These are phyloP conservation scores for Eupithecia subumbrata DNA, from an alignment of 2,888 invertebrate genomes.

Conservation along the genomic window DNA sequence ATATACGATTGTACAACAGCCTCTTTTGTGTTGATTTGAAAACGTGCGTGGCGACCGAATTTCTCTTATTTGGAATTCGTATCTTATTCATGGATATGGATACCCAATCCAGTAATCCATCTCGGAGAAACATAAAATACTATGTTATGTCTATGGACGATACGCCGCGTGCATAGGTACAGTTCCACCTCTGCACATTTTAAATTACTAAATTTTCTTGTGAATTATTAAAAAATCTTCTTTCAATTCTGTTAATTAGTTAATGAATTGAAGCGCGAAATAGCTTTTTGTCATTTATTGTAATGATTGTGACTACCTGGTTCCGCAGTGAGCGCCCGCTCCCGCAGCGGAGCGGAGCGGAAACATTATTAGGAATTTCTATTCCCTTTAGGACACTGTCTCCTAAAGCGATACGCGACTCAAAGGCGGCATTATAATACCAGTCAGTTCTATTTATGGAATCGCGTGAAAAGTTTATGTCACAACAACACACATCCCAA, in stretches of 20 bases:
- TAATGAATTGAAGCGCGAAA: not conserved
- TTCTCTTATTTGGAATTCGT: slow-evolving; percentile 36
- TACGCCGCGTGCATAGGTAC: not conserved
- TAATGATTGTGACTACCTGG: slow-evolving; percentile 15
- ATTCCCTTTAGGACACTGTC: slow-evolving; percentile 1
- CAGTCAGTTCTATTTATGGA: not conserved
- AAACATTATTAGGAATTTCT: slow-evolving; percentile 4
- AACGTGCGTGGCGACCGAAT: slow-evolving; percentile 43
- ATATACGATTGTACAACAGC: slow-evolving; percentile 23
- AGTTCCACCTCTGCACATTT: not conserved
- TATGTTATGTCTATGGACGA: not conserved
- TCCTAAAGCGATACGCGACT: not conserved
- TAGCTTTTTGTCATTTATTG: not conserved
- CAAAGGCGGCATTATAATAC: not conserved
- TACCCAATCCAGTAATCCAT: slow-evolving; percentile 1
- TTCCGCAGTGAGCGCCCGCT: not conserved
- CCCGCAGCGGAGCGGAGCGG: not conserved
- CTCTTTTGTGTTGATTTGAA: slow-evolving; percentile 44
- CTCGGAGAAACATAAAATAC: not conserved
- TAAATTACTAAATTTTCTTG: not conserved
- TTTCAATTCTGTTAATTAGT: too few species aligned
- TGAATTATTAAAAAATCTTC: too few species aligned
- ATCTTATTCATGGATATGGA: slow-evolving; percentile 29
- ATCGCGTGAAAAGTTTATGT: not conserved
- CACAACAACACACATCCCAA: not conserved